Base-by-base conservation (phyloP, 1,140 invertebrate species). In the Drosophila kurseongensis region DNA sequence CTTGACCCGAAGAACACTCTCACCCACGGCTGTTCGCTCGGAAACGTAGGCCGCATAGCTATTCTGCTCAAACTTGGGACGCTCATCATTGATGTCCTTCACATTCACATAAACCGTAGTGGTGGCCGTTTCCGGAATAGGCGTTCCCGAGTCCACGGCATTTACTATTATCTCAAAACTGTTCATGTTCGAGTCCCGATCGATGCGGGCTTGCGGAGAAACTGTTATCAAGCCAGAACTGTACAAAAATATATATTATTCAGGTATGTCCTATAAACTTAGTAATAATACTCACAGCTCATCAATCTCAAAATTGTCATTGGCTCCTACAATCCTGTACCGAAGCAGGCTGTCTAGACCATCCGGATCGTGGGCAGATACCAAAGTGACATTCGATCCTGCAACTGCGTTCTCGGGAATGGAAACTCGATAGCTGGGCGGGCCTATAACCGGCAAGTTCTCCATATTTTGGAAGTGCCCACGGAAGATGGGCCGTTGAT, bases 71-170 rank as follows among this genome's bases (percentile, higher is more conserved):
- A 97, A 98, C 66, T 90, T 93, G 0, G 97, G 97, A 12, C 95
- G 94, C 82, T 97, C 96, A 84, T 98, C 97, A 72, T 97, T 97
- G 0, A 97, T 95, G 86, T 97, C 96, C 69, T 95, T 91, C 12
- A 97, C 94, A 29, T 94, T 95, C 1, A 97, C 94, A 41, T 95
- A 95, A 0, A 97, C 94, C 2, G 95, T 96, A 0, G 96, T 95
- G 0, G 96, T 96, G 0, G 96, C 96, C 0, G 95, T 96, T 93
- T 96, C 96, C 41, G 94, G 94, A n/a, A 96, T 94, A 0, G 96
- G 96, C n/a, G 93, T 93, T 1, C 96, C 95, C 27, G 95, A 95
- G 75, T 96, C 96, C 2, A 96, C 94, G 0, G 95, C 94, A 78
- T 96, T 94, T 35, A 97, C 95, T 12, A 95, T 94, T 1, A 97